phyloP scores from a whole-genome alignment of 2,797 vertebrate genomes.

The Alectoris magna region DNA sequence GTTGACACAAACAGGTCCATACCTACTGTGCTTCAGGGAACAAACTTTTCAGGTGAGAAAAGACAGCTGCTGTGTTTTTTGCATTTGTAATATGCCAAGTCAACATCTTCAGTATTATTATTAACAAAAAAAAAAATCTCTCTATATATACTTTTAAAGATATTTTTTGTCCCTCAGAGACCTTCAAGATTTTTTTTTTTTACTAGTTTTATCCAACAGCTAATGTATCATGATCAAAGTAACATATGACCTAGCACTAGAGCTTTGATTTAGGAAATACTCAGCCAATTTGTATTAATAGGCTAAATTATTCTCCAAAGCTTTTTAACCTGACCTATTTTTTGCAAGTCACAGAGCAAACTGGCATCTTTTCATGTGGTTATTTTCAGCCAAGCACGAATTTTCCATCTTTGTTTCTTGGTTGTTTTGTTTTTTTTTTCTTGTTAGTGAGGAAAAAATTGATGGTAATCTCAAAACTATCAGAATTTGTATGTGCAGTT shows the following conservation, averaged over 20 bases:
- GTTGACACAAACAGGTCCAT: background rate
- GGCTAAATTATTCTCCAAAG: background rate
- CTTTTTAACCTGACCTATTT: background rate
- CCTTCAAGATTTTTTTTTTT: constrained; percentile 9
- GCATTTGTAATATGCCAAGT: background rate
- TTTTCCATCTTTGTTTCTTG: background rate
- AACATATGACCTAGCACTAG: background rate
- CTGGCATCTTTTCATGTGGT: rapidly evolving
- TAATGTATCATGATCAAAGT: background rate
- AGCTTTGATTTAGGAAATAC: background rate
- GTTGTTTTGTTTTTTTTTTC: background rate
- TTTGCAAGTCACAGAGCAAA: background rate
- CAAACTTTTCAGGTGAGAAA: background rate
- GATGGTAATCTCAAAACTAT: background rate
- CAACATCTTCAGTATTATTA: background rate
- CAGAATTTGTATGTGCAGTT: background rate
- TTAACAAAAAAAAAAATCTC: background rate
- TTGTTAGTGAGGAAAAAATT: background rate
- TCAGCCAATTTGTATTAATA: background rate
- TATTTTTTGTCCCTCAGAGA: background rate
- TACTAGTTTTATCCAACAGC: background rate
- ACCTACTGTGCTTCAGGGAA: background rate
- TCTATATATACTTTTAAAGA: too few species aligned
- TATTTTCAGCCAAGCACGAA: background rate
- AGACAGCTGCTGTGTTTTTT: background rate